Evolutionary conservation across 1,140 invertebrate genomes (phyloP), one percentile per base, ranked within the genome.

Genomic region (Musca vetustissima): DNA sequence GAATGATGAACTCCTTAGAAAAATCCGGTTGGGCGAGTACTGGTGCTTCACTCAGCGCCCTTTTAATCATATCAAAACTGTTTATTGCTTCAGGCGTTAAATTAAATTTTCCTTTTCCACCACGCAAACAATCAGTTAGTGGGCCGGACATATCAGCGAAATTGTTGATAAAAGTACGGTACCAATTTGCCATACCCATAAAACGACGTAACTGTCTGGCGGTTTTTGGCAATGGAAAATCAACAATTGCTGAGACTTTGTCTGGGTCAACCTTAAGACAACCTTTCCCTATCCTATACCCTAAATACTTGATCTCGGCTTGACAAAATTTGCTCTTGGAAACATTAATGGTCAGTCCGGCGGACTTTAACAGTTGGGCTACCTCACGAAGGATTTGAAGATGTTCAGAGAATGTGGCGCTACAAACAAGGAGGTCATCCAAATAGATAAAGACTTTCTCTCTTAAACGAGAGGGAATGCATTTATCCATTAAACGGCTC

Each of bases 161-260:
- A 43, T 81, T 71, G 0, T 65, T 50, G 1, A 83, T 71, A 66
- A 84, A 84, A 0, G 74, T 21, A 0, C 80, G 68, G 53, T 83
- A 83, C 81, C 79, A 83, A 0, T 74, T 74, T 0, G 78, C 73
- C 67, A 85, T 82, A 3, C 85, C 84, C 0, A 85, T 66, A 70
- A 86, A 86, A 1, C 76, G 64, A 21, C 81, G 66, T 0, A 86
- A 19, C 52, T 84, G 78, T 59, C 78, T 83, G 6, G 77, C 66
- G 47, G 70, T 64, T 49, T 55, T 66, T 8, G 70, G 70, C 2
- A 32, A 13, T n/a, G 68, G 68, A 52, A 61, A 71, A 24, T 67
- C 55, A 24, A 15, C 49, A 14, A 71, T 69, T 0, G 74, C 72
- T 6, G 7, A n/a, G 0, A 79, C 49, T 55, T 78, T 77, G 7